A percentile compares a stretch with the other conserved stretches of the same genome.
phyloP scores from a whole-genome alignment of 1,140 invertebrate genomes.

The Hypothenemus hampei region DNA sequence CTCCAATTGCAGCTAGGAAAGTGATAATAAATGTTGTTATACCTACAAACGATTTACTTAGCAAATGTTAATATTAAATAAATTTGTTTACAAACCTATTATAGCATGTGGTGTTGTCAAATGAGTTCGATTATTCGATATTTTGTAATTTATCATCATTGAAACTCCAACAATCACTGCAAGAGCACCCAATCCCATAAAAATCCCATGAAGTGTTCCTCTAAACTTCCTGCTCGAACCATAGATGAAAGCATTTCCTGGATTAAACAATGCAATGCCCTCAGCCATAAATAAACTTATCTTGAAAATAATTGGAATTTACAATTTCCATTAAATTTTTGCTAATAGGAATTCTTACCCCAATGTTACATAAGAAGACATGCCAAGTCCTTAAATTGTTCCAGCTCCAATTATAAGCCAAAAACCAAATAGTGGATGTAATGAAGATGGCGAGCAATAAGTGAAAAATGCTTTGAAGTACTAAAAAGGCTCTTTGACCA shows the following conservation, averaged over 20 bases:
- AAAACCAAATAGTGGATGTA: constrained; percentile 16
- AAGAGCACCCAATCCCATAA: constrained; percentile 13
- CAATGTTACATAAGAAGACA: constrained; percentile 14
- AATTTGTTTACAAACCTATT: constrained; percentile 9
- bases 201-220: constrained; percentile 12
- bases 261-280: constrained; percentile 7
- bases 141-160: constrained; percentile 20
- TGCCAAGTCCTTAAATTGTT: constrained; percentile 10
- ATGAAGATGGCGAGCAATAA: constrained; percentile 10
- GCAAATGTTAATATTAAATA: no score
- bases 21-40: no score
- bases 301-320: no score
- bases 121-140: constrained; percentile 3
- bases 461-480: constrained; percentile 15
- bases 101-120: constrained; percentile 14
- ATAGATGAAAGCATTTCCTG: constrained; percentile 6
- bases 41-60: no score
- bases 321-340: no score
- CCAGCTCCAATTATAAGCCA: constrained; percentile 14
- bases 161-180: constrained; percentile 10
- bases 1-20: no score
- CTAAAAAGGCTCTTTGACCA: constrained; percentile 4
- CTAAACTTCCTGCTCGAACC: constrained; percentile 4
- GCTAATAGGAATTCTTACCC: constrained; percentile 11
- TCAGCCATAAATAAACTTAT: constrained; percentile 18